Evolutionary conservation across 2,113 vertebrate species (phyloP), one percentile per base, ranked within the genome.

Genomic region (Passerina amoena): DNA sequence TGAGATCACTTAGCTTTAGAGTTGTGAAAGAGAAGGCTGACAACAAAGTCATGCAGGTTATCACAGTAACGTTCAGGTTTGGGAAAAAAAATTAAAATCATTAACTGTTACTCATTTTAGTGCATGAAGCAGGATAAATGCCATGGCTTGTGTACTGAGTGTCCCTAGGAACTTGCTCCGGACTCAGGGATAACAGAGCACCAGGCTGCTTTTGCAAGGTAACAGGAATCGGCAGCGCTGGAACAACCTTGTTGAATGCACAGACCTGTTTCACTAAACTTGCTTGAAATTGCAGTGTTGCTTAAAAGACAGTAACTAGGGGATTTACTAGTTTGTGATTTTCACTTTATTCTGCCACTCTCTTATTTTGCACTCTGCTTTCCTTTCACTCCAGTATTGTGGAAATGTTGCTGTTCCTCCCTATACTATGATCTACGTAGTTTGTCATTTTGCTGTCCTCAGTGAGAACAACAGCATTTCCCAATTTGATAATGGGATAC

Each of bases 1-100:
- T 61, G 92, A 96, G 97, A 93, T 97, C 96, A 94, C 86, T 98
- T 94, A 94, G 77, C 90, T 96, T 95, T 92, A 70, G 91, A 97
- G 88, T 94, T 83, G 63, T 82, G 86, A 82, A 92, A 88, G 76
- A 57, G 45, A 84, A 69, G 51, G 65, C 19, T 76, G 75, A 83
- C 53, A 83, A 72, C 27, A 76, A 87, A 76, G 78, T 94, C 93
- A 71, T 48, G 63, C 25, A 90, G 63, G 81, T 89, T 87, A 65
- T 71, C 63, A 78, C 68, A 94, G 38, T 76, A 87, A 54, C 16
- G 22, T 54, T 93, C 86, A 65, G 61, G 23, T 42, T 92, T 25
- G 30, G 33, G 12, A 19, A 31, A 37, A 30, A 48, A 27, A 8
- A 2, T 76, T 76, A 22, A 30, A 53, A 25, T 61, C 33, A 45